Conservation (phyloP, 1,140 invertebrate genomes). For the Matsumurasca onukii region DNA sequence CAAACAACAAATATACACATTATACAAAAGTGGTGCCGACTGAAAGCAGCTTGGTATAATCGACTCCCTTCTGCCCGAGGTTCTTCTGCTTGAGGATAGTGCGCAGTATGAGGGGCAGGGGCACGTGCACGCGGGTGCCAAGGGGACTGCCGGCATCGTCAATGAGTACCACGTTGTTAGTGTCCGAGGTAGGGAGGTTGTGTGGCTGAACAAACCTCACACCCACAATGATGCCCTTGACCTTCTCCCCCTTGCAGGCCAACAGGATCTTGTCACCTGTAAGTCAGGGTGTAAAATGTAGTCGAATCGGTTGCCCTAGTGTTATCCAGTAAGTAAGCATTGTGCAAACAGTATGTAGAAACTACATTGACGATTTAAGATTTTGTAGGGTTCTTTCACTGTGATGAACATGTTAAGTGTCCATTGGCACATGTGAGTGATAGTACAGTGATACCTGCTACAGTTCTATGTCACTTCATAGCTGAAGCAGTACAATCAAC, state of each 20-base stretch:
- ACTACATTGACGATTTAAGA: too few relatives aligned
- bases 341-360: too few relatives aligned
- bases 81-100: slow-evolving; percentile 83
- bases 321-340: too few relatives aligned
- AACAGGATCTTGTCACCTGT: slow-evolving; percentile 87
- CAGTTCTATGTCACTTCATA: too few relatives aligned
- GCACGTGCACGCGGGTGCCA: slow-evolving; percentile 92
- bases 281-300: too few relatives aligned
- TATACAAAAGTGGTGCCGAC: slow-evolving; percentile 93
- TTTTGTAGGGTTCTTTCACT: too few relatives aligned
- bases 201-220: slow-evolving; percentile 79
- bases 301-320: too few relatives aligned
- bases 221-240: slow-evolving; percentile 93
- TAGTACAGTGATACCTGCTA: too few relatives aligned
- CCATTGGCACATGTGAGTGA: too few relatives aligned
- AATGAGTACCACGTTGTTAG: slow-evolving; percentile 95
- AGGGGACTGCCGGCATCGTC: slow-evolving; percentile 92
- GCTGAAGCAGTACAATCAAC: too few relatives aligned
- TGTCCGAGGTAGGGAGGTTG: slow-evolving; percentile 91
- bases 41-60: slow-evolving; percentile 93
- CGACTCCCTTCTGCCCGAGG: slow-evolving; percentile 77
- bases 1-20: slow-evolving; percentile 31
- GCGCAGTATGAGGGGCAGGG: slow-evolving; percentile 90
- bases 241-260: slow-evolving; percentile 97
- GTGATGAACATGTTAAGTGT: too few relatives aligned